A percentile compares a stretch with the other conserved stretches of the same genome.
phyloP scores from a whole-genome alignment of 2,113 vertebrate genomes.

The Chionomys nivalis region DNA sequence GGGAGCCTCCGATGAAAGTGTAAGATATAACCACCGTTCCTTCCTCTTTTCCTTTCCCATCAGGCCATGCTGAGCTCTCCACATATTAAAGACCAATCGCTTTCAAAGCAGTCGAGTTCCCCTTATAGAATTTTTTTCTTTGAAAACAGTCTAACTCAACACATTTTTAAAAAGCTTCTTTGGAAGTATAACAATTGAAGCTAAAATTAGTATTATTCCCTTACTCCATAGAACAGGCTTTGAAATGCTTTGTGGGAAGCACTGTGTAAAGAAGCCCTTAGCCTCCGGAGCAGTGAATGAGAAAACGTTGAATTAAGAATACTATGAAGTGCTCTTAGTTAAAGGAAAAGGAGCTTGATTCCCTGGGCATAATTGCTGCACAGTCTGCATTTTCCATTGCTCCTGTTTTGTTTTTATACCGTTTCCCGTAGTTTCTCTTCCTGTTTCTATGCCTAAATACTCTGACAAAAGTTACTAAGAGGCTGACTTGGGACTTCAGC shows the following conservation, averaged over 20 bases:
- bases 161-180: slow-evolving; percentile 62
- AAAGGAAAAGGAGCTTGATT: neutral
- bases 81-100: slow-evolving; percentile 73
- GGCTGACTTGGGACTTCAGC: too few relatives aligned
- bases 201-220: slow-evolving; percentile 72
- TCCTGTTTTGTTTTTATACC: neutral
- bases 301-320: slow-evolving; percentile 30
- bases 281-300: slow-evolving; percentile 44
- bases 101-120: slow-evolving; percentile 67
- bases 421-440: neutral
- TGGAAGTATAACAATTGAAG: slow-evolving; percentile 77
- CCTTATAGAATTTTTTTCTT: slow-evolving; percentile 64
- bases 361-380: neutral
- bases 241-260: slow-evolving; percentile 56
- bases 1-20: slow-evolving; percentile 58
- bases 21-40: slow-evolving; percentile 57
- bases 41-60: slow-evolving; percentile 42
- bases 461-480: neutral
- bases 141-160: slow-evolving; percentile 68
- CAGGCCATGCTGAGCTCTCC: slow-evolving; percentile 5
- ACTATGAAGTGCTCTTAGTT: neutral
- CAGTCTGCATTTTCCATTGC: neutral
- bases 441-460: neutral
- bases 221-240: slow-evolving; percentile 28
- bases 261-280: neutral